Evolutionary conservation across 2,797 vertebrate species (phyloP), one percentile per base, ranked within the genome.

Genomic region (Typhlichthys eigenmanni): DNA sequence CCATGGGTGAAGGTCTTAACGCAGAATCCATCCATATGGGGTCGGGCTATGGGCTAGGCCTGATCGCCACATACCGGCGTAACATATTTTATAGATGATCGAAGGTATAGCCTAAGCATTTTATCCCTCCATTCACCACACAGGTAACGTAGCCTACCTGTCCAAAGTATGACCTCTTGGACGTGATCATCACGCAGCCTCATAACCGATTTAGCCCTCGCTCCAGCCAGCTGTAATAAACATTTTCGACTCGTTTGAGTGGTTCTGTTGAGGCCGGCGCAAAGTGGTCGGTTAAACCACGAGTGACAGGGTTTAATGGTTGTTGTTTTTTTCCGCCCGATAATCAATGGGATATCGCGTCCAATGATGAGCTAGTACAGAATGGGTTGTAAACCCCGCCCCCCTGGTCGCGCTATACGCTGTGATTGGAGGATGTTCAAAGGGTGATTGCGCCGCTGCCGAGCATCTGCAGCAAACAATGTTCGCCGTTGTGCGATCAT

Each of bases 111-210:
- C 24, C 24, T 68, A 68, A 64, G 63, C 64, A 68, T 53, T 60
- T 75, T 65, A 70, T 13, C 66, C 73, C 78, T 68, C 68, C 68
- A 80, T 74, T 75, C 72, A 51, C 85, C 72, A 49, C 85, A 89
- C 91, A 90, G 88, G 90, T 92, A 88, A 88, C 78, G 82, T 77
- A 89, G 34, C 7, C 34, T 38, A 38, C 89, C 88, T 89, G 89
- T 78, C 84, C 85, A 60, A 14, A 64, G 58, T 13, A 67, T 64
- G 82, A 81, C 85, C 81, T 60, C 75, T 69, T 14, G 57, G 49
- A 69, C 66, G 71, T 54, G 83, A 60, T 75, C 87, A 77, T 88
- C 61, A 46, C 74, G 68, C 9, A 61, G 13, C 17, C 29, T 14
- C 16, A 62, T 51, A 59, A 64, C 55, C 5, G 8, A 2, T 63